Evolutionary conservation across 2,888 invertebrate genomes (phyloP).

Genomic region (Lithophane semibrunnea): DNA sequence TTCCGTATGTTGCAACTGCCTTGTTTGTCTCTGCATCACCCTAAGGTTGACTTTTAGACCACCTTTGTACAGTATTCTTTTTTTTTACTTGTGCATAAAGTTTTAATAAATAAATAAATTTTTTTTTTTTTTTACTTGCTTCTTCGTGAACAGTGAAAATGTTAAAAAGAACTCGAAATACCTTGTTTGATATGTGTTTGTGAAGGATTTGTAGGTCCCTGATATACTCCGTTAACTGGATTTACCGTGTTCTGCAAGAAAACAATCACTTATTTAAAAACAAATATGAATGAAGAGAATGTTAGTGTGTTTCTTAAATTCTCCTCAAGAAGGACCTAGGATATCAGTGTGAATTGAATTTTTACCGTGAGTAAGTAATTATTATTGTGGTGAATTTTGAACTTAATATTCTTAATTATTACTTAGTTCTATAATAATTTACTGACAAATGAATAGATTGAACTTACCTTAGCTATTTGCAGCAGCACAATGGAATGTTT

Average conservation of each 20-base stretch:
- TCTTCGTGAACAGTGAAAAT: neutral
- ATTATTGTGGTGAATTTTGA: neutral
- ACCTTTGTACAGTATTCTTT: too few species aligned
- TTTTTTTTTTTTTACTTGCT: neutral
- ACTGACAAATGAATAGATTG: too few species aligned
- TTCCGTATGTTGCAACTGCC: too few species aligned
- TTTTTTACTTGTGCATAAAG: too few species aligned
- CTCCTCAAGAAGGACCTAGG: too few species aligned
- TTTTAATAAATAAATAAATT: too few species aligned
- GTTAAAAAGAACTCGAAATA: constrained; percentile 62
- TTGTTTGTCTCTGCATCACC: too few species aligned
- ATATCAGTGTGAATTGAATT: neutral
- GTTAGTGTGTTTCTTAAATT: neutral
- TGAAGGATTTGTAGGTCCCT: constrained; percentile 90
- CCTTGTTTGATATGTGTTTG: constrained; percentile 87
- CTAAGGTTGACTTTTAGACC: too few species aligned
- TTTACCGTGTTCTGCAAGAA: constrained; percentile 96
- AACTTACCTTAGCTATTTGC: constrained; percentile 97
- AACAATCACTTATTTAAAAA: constrained; percentile 46
- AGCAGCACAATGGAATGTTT: constrained; percentile 99
- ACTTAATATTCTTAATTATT: neutral
- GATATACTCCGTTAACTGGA: constrained; percentile 97
- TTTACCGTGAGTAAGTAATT: neutral
- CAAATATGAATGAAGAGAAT: neutral
- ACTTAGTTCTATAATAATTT: neutral